These are phyloP conservation scores for Megamerina dolium DNA, from an alignment of 2,888 invertebrate genomes.

Conservation along the genomic window DNA sequence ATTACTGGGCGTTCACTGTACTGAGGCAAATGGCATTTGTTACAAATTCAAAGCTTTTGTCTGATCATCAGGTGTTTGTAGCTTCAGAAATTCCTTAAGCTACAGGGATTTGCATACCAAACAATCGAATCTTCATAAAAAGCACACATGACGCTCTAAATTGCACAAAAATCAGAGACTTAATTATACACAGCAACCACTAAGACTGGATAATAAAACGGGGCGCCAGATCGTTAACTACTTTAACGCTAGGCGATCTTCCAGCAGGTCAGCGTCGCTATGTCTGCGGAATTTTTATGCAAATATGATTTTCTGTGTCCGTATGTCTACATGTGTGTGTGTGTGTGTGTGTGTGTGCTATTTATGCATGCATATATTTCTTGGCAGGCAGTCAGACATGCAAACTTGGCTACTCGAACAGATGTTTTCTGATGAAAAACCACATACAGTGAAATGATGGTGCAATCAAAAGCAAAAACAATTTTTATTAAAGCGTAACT, in stretches of 20 bases:
- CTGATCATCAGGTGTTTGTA: no score
- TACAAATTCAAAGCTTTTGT: no score
- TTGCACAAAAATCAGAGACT: no score
- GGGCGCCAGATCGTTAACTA: conserved; percentile 22
- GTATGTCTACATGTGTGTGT: not conserved
- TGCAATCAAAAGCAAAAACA: conserved; percentile 14
- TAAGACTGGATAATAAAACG: conserved; percentile 15
- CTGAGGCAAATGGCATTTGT: no score
- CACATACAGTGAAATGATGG: conserved; percentile 4
- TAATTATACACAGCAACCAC: no score
- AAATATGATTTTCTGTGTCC: conserved; percentile 11
- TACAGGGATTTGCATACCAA: conserved; percentile 30
- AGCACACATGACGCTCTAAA: no score
- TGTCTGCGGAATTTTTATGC: conserved; percentile 27
- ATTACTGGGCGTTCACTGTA: no score
- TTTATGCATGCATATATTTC: not conserved
- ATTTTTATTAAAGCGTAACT: conserved; percentile 36
- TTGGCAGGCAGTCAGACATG: conserved; percentile 3
- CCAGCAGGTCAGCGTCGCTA: conserved; percentile 17
- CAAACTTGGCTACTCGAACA: not conserved
- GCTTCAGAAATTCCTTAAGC: conserved; percentile 30
- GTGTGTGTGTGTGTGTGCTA: no score
- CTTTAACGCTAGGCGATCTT: not conserved
- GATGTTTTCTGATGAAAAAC: conserved; percentile 3
- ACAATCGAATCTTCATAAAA: conserved; percentile 11